Evolutionary conservation across 2,797 vertebrate genomes (phyloP), one percentile per base, ranked within the genome.

Genomic region (Tenualosa ilisha): DNA sequence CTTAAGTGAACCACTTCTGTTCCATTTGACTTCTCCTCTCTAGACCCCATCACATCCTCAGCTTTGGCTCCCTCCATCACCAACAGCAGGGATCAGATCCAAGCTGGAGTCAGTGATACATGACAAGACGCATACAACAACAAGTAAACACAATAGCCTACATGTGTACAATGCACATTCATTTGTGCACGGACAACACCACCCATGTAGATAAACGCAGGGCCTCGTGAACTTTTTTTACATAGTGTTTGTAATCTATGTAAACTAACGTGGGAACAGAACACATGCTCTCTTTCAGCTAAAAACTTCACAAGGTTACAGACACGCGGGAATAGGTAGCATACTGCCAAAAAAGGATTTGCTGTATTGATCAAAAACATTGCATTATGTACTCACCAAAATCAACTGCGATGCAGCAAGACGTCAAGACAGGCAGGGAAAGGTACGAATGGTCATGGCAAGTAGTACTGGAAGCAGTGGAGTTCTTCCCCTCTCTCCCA

Each of bases 1-100:
- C 93, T 93, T 40, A 97, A 94, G 85, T 94, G 94, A 84, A 97
- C 91, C 3, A 82, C 89, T 13, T 94, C 91, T 20, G 89, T 91
- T 0, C 84, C 86, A 0, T 15, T 50, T 31, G 0, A 43, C 86
- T 88, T 89, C 75, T 82, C 84, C 5, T 88, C 86, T 50, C 37
- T 53, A 20, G 59, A 85, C 0, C 82, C 88, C 12, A 83, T 84
- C 31, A 81, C 49, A 26, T 68, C 86, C 81, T 84, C 89, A 20
- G 13, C 15, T 37, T 43, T 81, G 7, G 82, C 49, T n/a, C 46
- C 22, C 20, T 91, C 85, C 92, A 88, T 86, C 43, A 51, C 68
- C 68, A 7, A 68, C 8, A 20, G 68, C 83, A 84, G 50, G 6
- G 31, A 75, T 7, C 37, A 56, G 43, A 13, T 37, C 37, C 22